Evolutionary conservation across 2,888 invertebrate species (phyloP).

Genomic region (Agriopis aurantiaria): DNA sequence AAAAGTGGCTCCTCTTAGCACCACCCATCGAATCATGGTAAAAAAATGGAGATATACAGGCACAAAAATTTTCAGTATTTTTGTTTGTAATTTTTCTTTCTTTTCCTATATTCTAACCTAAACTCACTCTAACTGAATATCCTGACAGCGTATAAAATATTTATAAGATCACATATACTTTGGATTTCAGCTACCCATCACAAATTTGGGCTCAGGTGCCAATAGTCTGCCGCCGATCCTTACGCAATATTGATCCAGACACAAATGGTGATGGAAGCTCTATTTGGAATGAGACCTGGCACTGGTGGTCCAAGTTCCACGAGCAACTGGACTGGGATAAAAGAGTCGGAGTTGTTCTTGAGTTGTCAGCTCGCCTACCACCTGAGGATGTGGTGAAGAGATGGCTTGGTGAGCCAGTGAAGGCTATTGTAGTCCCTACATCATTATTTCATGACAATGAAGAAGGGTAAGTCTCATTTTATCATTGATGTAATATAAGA

Average conservation of each 20-base stretch:
- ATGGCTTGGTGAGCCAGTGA: slow-evolving; percentile 98
- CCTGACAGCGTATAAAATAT: neutral
- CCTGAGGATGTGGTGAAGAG: slow-evolving; percentile 89
- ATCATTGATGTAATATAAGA: neutral
- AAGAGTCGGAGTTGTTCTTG: slow-evolving; percentile 91
- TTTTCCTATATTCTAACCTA: neutral
- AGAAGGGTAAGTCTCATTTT: slow-evolving; percentile 90
- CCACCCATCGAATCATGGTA: no score
- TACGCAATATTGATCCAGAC: slow-evolving; percentile 71
- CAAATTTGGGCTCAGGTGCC: slow-evolving; percentile 90
- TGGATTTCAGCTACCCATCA: slow-evolving; percentile 71
- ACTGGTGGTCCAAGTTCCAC: slow-evolving; percentile 93
- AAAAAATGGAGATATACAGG: no score
- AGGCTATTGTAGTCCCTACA: slow-evolving; percentile 93
- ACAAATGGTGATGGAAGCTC: slow-evolving; percentile 51
- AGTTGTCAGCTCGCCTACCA: slow-evolving; percentile 93
- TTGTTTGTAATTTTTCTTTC: no score
- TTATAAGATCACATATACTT: neutral
- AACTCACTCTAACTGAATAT: neutral
- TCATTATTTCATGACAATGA: slow-evolving; percentile 95
- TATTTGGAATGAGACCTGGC: slow-evolving; percentile 89
- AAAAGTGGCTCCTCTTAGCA: no score
- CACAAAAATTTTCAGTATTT: no score
- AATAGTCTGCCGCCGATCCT: slow-evolving; percentile 78
- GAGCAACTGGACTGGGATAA: slow-evolving; percentile 84